A percentile compares a stretch with the other conserved stretches of the same genome.
These are phyloP conservation scores for Scaptomyza cyrtandrae DNA, from an alignment of 2,888 invertebrate genomes.

Conservation along the genomic window DNA sequence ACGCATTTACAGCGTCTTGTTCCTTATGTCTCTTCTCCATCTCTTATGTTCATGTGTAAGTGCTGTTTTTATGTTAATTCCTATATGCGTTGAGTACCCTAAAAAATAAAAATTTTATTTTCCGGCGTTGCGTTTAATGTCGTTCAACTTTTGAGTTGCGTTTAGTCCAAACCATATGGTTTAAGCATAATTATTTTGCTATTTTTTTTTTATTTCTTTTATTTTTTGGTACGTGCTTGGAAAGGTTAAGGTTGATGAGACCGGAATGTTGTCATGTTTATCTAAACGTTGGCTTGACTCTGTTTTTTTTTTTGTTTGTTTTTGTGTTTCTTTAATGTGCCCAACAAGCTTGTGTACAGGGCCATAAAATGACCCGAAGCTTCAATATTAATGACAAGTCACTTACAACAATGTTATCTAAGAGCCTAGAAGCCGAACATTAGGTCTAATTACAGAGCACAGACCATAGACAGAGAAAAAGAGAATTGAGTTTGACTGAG, in stretches of 20 bases:
- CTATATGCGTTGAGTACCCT: conserved; percentile 42
- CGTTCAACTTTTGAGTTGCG: conserved; percentile 67
- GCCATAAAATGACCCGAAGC: conserved; percentile 70
- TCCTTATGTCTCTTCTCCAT: conserved; percentile 7
- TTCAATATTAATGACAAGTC: conserved; percentile 77
- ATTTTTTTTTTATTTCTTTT: conserved; percentile 3
- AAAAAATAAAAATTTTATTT: conserved; percentile 39
- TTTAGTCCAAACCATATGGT: conserved; percentile 19
- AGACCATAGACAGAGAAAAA: background rate
- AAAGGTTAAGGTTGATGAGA: conserved; percentile 39
- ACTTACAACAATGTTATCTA: conserved; percentile 58
- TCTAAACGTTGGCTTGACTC: conserved; percentile 48
- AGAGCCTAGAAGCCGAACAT: conserved; percentile 30
- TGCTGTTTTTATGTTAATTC: conserved; percentile 71
- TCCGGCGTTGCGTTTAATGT: conserved; percentile 57
- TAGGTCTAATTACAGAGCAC: conserved; percentile 55
- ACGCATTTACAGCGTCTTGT: background rate
- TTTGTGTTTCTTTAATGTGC: conserved; percentile 50
- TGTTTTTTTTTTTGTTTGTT: background rate
- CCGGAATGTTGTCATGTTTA: conserved; percentile 49
- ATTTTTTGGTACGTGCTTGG: conserved; percentile 68
- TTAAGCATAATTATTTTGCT: background rate
- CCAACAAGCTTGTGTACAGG: conserved; percentile 41
- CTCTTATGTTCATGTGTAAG: conserved; percentile 30
- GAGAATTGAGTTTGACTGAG: background rate